Percentiles rank a stretch among this genome's conserved stretches.
Conservation (phyloP, 2,113 vertebrate species). For the Oryzias woworae region DNA sequence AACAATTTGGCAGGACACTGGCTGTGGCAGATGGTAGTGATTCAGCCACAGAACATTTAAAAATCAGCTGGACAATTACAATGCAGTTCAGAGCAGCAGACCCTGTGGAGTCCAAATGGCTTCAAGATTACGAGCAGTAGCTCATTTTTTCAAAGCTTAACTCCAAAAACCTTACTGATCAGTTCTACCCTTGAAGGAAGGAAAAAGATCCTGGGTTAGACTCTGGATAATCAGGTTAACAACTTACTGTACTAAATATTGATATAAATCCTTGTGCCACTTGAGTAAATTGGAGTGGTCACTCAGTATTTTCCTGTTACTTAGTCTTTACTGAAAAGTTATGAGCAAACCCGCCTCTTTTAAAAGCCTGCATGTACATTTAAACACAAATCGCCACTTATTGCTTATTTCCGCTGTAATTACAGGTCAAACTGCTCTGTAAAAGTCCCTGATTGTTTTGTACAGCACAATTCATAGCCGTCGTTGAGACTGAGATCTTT, state of each 20-base stretch:
- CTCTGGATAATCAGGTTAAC: slow-evolving; percentile 8
- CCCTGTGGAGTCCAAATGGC: slow-evolving; percentile 63
- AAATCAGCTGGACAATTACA: slow-evolving; percentile 73
- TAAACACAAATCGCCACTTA: slow-evolving; percentile 51
- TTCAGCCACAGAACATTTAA: slow-evolving; percentile 75
- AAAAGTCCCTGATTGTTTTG: slow-evolving; percentile 51
- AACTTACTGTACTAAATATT: not conserved
- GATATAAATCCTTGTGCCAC: not conserved
- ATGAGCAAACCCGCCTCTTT: slow-evolving; percentile 22
- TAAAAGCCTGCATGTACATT: slow-evolving; percentile 21
- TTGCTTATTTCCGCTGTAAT: slow-evolving; percentile 65
- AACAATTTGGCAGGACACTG: slow-evolving; percentile 59
- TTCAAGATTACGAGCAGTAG: slow-evolving; percentile 57
- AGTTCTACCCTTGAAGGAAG: no score
- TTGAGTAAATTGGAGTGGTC: slow-evolving; percentile 6
- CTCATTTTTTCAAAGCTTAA: slow-evolving; percentile 17
- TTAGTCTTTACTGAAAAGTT: slow-evolving; percentile 11
- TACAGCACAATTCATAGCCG: slow-evolving; percentile 54
- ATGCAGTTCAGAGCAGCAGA: slow-evolving; percentile 51
- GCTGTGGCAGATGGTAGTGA: slow-evolving; percentile 87
- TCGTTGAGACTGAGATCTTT: slow-evolving; percentile 48
- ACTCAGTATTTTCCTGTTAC: slow-evolving; percentile 7
- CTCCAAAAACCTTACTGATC: not conserved
- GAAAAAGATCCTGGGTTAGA: slow-evolving; percentile 1
- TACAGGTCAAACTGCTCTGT: slow-evolving; percentile 39